A percentile compares a stretch with the other conserved stretches of the same genome.
These are phyloP conservation scores for Sipha flava DNA, from an alignment of 1,140 invertebrate genomes.

Conservation along the genomic window DNA sequence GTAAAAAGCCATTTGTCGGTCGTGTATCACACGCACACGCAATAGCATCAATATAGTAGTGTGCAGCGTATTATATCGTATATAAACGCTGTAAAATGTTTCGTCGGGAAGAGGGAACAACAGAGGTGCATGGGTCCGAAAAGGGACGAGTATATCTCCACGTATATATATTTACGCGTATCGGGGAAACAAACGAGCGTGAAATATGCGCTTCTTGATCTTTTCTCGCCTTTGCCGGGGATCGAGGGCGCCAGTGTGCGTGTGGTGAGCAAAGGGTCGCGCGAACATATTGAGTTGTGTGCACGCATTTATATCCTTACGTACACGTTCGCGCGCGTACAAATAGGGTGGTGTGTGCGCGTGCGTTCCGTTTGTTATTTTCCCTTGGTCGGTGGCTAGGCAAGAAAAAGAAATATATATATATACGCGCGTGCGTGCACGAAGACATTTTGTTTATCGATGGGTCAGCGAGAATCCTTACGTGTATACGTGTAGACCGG, in stretches of 20 bases:
- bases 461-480: constrained; percentile 32
- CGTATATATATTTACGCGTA: neutral
- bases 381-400: neutral
- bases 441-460: constrained; percentile 32
- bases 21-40: neutral
- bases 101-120: neutral
- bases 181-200: constrained; percentile 16
- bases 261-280: neutral
- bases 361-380: neutral
- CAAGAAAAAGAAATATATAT: neutral
- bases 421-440: neutral
- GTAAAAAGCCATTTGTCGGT: neutral
- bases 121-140: neutral
- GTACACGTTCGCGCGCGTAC: too few relatives aligned
- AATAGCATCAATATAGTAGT: neutral
- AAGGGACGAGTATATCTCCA: too few relatives aligned
- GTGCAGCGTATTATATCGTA: too few relatives aligned
- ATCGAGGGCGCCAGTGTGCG: neutral
- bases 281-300: constrained; percentile 16
- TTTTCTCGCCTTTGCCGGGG: neutral
- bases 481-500: neutral
- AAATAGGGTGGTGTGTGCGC: too few relatives aligned
- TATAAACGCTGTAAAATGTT: constrained; percentile 25
- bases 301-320: neutral
- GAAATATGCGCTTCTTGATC: constrained; percentile 6